These are phyloP conservation scores for Pantelozetes paolii DNA, from an alignment of 2,888 invertebrate species.

Conservation along the genomic window DNA sequence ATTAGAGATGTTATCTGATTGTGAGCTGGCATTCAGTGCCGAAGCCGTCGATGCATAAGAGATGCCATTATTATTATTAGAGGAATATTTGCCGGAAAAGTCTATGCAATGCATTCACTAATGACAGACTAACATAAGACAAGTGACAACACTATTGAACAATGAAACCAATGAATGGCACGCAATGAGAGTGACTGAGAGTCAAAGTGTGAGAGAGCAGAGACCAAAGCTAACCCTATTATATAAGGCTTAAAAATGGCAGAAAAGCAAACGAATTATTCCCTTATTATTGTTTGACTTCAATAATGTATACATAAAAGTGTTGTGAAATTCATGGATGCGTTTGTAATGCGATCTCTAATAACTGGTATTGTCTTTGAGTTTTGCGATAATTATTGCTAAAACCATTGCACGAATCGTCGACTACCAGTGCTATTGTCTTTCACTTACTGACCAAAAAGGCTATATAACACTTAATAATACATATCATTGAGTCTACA, in stretches of 20 bases:
- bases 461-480: conserved; percentile 9
- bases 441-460: conserved; percentile 4
- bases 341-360: conserved; percentile 18
- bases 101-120: neutral
- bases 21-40: neutral
- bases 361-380: conserved; percentile 31
- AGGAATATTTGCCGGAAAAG: neutral
- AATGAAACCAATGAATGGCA: conserved; percentile 27
- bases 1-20: conserved; percentile 20
- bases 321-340: neutral
- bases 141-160: conserved; percentile 33
- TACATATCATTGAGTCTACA: neutral
- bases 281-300: neutral
- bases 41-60: conserved; percentile 9
- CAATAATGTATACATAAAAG: neutral
- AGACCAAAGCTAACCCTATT: conserved; percentile 24
- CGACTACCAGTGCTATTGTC: neutral
- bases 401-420: neutral
- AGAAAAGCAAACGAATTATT: conserved; percentile 19
- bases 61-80: conserved; percentile 31
- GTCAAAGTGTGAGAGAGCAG: neutral
- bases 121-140: conserved; percentile 30
- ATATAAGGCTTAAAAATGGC: conserved; percentile 24
- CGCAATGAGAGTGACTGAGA: conserved; percentile 13
- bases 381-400: conserved; percentile 6